phyloP scores from a whole-genome alignment of 2,888 invertebrate genomes.

The Apodemia arnacis region DNA sequence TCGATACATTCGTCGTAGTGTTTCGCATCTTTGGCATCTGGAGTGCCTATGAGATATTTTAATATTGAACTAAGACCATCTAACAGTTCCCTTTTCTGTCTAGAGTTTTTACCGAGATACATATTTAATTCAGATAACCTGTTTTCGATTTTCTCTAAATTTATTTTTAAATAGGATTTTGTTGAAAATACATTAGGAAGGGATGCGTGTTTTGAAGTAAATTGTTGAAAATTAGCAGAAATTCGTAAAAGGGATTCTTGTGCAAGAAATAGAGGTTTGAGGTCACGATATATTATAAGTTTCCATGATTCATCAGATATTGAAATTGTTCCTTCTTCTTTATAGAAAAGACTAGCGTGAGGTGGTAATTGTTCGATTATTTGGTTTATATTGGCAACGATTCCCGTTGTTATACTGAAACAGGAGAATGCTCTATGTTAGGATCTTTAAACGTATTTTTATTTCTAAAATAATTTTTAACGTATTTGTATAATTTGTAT shows the following conservation, averaged over 20 bases:
- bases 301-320: conserved; percentile 76
- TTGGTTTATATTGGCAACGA: conserved; percentile 36
- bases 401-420: conserved; percentile 57
- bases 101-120: conserved; percentile 53
- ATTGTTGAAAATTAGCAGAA: conserved; percentile 54
- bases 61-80: conserved; percentile 83
- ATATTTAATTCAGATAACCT: conserved; percentile 14
- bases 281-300: conserved; percentile 74
- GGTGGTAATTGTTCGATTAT: conserved; percentile 55
- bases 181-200: conserved; percentile 12
- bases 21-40: conserved; percentile 84
- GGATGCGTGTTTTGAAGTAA: background rate
- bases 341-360: conserved; percentile 62
- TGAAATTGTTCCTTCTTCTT: conserved; percentile 46
- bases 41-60: conserved; percentile 85
- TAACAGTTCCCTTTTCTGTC: conserved; percentile 77
- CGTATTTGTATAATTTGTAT: conserved; percentile 53
- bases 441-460: conserved; percentile 20
- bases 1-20: conserved; percentile 84
- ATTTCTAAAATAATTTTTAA: conserved; percentile 14
- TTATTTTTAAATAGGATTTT: conserved; percentile 16
- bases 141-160: conserved; percentile 15
- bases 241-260: conserved; percentile 72
- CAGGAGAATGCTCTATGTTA: conserved; percentile 9
- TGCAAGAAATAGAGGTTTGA: conserved; percentile 71